Evolutionary conservation across 2,113 vertebrate genomes (phyloP), one percentile per base, ranked within the genome.

Genomic region (Chaetops frenatus): DNA sequence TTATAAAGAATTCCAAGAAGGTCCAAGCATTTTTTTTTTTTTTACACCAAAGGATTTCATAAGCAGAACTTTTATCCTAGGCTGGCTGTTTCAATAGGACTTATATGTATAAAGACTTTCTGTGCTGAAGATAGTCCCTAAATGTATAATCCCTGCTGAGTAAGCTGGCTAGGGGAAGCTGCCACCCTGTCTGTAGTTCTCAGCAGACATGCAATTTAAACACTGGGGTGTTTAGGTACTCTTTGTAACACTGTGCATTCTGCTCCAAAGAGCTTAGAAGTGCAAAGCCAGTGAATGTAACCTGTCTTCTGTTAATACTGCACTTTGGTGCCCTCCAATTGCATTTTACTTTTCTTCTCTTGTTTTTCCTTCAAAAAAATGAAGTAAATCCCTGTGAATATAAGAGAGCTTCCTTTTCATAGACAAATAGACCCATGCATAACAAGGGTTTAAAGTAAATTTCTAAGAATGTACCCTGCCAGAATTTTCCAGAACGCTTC

Each of bases 61-160:
- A 90, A 96, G 81, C 66, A 90, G 72, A 92, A 81, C 60, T 93
- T 86, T 86, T 86, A 91, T 91, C 70, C 79, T 27, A 48, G 64
- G n/a, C 29, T 78, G 65, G 54, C 18, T 72, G 24, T 74, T 91
- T 93, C 88, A 86, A 90, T 76, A 72, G 51, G 67, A 73, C 25
- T 93, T 89, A 57, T 10, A 57, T 10, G 2, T 72, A 60, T 38
- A 87, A 97, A 95, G 76, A 29, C 35, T 78, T 88, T 60, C 80
- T 64, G 71, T 77, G 60, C 81, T 61, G 69, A 92, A 62, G 87
- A 76, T 80, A 89, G 77, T 54, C 60, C 60, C 71, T 61, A 92
- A 78, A 84, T 29, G 50, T 56, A 33, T 94, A 94, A 95, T 70
- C 76, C 67, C 74, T 86, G 79, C 88, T 95, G 78, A 94, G 94